Base-by-base conservation (phyloP, 2,797 vertebrate genomes). In the Phalloptychus januarius region DNA sequence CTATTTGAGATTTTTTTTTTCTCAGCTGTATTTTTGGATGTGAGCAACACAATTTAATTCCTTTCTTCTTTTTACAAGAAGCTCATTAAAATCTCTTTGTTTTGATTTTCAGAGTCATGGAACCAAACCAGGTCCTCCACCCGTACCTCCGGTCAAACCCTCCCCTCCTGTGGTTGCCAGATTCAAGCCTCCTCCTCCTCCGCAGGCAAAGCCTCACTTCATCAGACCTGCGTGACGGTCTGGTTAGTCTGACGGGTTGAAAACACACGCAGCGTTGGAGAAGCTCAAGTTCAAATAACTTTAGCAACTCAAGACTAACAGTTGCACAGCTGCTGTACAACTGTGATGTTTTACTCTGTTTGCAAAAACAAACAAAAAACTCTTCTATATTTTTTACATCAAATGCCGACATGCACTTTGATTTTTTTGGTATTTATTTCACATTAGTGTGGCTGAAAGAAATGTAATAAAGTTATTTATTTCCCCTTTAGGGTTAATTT, bases 111-210 rank as follows among this genome's bases (percentile, higher is more conserved):
- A 90, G 90, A 13, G 4, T 5, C 63, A 38, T 8, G 75, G 78
- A 0, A 61, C 65, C 71, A 91, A 88, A 83, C 81, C 87, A 0
- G 69, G 45, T 0, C 78, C 84, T 85, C 85, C 90, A 77, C 86
- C 90, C 3, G 81, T 85, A 6, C 88, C 88, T 65, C 78, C 79
- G 36, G 12, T 73, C 61, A 88, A 91, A 54, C 78, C 87, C 0
- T 13, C 69, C 65, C 83, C 89, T 84, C 81, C 85, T 36, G 72
- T 65, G 2, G 83, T 70, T 25, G 63, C 80, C 70, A 78, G 82
- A 46, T 15, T 69, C 45, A 87, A 90, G 50, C 87, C 74, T 48
- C 87, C 89, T 48, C 86, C 74, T 2, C 76, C 20, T 16, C 86
- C 81, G 1, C 83, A 83, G 4, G 76, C 20, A 1, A 93, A 92